A percentile compares a stretch with the other conserved stretches of the same genome.
These are phyloP conservation scores for Myotis davidii DNA, from an alignment of 2,113 vertebrate genomes.

Conservation along the genomic window DNA sequence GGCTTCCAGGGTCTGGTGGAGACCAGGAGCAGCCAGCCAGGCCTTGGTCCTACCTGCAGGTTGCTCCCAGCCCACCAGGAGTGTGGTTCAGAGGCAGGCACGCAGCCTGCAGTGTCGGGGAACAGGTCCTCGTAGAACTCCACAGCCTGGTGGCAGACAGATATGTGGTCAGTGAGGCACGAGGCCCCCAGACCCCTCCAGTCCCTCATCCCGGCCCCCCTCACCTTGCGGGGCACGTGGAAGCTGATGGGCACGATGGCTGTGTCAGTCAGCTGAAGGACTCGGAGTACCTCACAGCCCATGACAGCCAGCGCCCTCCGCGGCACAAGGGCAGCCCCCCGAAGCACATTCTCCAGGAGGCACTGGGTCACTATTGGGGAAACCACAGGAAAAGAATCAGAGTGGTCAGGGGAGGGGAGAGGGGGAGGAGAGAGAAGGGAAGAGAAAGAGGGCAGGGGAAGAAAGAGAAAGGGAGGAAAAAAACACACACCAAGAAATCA, in stretches of 20 bases:
- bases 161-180: not conserved
- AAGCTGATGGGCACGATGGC: conserved; percentile 93
- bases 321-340: conserved; percentile 89
- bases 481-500: not conserved
- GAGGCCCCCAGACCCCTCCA: not conserved
- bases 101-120: conserved; percentile 87
- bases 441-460: not conserved
- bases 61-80: conserved; percentile 94
- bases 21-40: not conserved
- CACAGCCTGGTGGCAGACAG: conserved; percentile 80
- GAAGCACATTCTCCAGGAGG: conserved; percentile 86
- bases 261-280: conserved; percentile 92
- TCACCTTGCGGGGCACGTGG: conserved; percentile 95
- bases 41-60: conserved; percentile 87
- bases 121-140: conserved; percentile 96
- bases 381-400: not conserved
- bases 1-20: not conserved
- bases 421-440: not conserved
- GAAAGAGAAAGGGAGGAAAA: not conserved
- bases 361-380: conserved; percentile 92
- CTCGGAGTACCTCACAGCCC: conserved; percentile 92
- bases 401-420: fast-evolving
- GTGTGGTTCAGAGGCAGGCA: conserved; percentile 85
- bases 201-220: not conserved
- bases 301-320: conserved; percentile 90